These are phyloP conservation scores for Felis catus DNA, from an alignment of 2,113 vertebrate species.

Conservation along the genomic window F.catus_Fca126_mat1.0 CM031413.1:31283501-31284000, in stretches of 20 bases:
- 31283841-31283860: neutral
- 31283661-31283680: neutral
- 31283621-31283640: neutral
- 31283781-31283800: neutral
- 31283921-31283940: neutral
- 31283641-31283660: neutral
- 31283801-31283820: neutral
- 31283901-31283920: neutral
- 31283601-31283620: neutral
- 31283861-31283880: neutral
- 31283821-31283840: neutral
- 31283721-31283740: neutral
- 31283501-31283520: neutral
- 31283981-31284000: neutral
- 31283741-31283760: neutral
- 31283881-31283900: neutral
- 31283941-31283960: too few species aligned
- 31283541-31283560: neutral
- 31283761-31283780: neutral
- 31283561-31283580: neutral
- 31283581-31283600: neutral
- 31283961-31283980: neutral
- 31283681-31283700: constrained; percentile 8
- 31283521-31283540: neutral
- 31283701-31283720: neutral